Conservation (phyloP, 2,113 vertebrate genomes). For the Sarotherodon lohbergeri region DNA sequence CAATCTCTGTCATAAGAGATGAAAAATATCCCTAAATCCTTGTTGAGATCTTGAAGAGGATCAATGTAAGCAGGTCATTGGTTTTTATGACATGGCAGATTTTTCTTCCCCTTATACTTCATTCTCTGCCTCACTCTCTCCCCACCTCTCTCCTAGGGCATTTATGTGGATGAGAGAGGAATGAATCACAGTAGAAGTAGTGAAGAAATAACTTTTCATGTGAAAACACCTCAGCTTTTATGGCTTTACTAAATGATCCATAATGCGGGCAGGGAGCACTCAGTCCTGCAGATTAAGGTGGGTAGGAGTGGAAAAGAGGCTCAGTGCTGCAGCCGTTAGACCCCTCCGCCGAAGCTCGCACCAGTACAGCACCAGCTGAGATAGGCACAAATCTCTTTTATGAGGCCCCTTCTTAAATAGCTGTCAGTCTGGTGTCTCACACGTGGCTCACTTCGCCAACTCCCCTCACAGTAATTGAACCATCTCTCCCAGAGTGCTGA, state of each 20-base stretch:
- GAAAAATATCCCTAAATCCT: constrained; percentile 59
- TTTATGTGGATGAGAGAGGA: constrained; percentile 59
- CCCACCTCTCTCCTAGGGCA: constrained; percentile 30
- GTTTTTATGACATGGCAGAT: constrained; percentile 66
- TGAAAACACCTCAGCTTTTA: constrained; percentile 77
- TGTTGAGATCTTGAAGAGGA: constrained; percentile 50
- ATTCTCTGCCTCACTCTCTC: constrained; percentile 5
- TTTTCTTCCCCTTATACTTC: constrained; percentile 48
- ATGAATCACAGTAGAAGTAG: constrained; percentile 69
- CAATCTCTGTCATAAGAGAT: constrained; percentile 14
- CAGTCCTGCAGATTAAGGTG: constrained; percentile 60
- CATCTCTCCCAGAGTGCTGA: constrained; percentile 60
- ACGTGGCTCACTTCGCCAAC: constrained; percentile 48
- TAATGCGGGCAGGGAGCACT: constrained; percentile 68
- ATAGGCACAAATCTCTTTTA: constrained; percentile 78
- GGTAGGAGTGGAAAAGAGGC: constrained; percentile 24
- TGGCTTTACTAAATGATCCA: constrained; percentile 75
- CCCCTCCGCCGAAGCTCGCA: constrained; percentile 23
- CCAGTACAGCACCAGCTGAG: constrained; percentile 40
- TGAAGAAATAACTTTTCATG: constrained; percentile 78
- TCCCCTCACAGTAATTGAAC: constrained; percentile 69
- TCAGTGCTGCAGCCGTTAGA: constrained; percentile 37
- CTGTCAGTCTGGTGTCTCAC: constrained; percentile 73
- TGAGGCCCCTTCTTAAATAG: constrained; percentile 74
- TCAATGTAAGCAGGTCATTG: constrained; percentile 68